Conservation (phyloP, 2,888 invertebrate species). For the Hydrotaea diabolus region DNA sequence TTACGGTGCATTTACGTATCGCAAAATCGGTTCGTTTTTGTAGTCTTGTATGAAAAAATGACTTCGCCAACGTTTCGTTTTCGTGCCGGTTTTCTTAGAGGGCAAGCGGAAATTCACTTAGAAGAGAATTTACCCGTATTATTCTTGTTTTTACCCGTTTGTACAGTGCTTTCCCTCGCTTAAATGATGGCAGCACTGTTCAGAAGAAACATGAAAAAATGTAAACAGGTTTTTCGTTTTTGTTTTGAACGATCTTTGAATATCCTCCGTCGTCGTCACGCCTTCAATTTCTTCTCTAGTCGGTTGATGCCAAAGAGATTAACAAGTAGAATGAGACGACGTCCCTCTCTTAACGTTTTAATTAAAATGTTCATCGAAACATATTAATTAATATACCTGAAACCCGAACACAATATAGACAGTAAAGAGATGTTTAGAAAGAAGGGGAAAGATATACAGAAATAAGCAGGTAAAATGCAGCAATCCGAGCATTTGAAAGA, state of each 20-base stretch:
- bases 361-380: neutral
- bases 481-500: neutral
- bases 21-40: no score
- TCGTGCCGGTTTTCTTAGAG: no score
- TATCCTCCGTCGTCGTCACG: constrained; percentile 32
- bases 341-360: constrained; percentile 20
- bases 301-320: constrained; percentile 22
- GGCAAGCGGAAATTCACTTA: no score
- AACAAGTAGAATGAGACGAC: constrained; percentile 11
- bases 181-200: neutral
- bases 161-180: neutral
- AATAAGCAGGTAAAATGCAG: no score
- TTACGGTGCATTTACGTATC: no score
- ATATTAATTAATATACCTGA: constrained; percentile 16
- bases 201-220: constrained; percentile 18
- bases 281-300: constrained; percentile 27
- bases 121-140: neutral
- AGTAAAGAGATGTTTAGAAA: neutral
- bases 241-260: constrained; percentile 23
- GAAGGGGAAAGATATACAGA: no score
- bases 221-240: constrained; percentile 16
- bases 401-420: neutral
- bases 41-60: no score
- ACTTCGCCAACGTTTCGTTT: no score
- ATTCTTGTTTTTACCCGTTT: neutral